A percentile compares a stretch with the other conserved stretches of the same genome.
These are phyloP conservation scores for Eupithecia tripunctaria DNA, from an alignment of 2,888 invertebrate genomes.

Conservation along the genomic window DNA sequence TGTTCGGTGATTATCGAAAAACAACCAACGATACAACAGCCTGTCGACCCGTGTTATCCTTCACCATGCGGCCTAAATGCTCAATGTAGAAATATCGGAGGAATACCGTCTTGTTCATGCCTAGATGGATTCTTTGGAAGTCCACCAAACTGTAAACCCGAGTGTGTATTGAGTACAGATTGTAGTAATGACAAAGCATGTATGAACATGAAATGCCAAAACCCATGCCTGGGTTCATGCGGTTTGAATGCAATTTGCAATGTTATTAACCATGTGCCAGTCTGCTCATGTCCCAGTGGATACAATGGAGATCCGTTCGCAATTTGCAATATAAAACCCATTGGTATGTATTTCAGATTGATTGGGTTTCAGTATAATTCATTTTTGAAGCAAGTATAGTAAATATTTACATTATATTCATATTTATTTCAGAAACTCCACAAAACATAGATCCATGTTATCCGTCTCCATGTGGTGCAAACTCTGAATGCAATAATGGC, in stretches of 20 bases:
- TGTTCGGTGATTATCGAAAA: constrained; percentile 68
- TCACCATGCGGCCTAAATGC: constrained; percentile 91
- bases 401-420: neutral
- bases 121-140: constrained; percentile 86
- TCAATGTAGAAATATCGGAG: constrained; percentile 82
- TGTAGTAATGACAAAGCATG: constrained; percentile 90
- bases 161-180: constrained; percentile 89
- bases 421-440: constrained; percentile 61
- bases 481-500: constrained; percentile 89
- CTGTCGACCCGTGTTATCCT: constrained; percentile 87
- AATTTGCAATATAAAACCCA: constrained; percentile 85
- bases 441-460: constrained; percentile 86
- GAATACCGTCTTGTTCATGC: constrained; percentile 87
- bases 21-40: constrained; percentile 55
- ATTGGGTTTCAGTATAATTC: neutral
- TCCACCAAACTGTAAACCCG: constrained; percentile 90
- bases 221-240: constrained; percentile 92
- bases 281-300: constrained; percentile 87
- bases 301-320: constrained; percentile 91
- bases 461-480: constrained; percentile 91
- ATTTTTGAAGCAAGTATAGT: neutral
- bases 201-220: constrained; percentile 89
- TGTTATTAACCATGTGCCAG: constrained; percentile 90
- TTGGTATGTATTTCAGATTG: constrained; percentile 57
- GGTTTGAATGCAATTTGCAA: constrained; percentile 89